These are phyloP conservation scores for Aphidius gifuensis DNA, from an alignment of 1,140 invertebrate species.

Conservation along the genomic window DNA sequence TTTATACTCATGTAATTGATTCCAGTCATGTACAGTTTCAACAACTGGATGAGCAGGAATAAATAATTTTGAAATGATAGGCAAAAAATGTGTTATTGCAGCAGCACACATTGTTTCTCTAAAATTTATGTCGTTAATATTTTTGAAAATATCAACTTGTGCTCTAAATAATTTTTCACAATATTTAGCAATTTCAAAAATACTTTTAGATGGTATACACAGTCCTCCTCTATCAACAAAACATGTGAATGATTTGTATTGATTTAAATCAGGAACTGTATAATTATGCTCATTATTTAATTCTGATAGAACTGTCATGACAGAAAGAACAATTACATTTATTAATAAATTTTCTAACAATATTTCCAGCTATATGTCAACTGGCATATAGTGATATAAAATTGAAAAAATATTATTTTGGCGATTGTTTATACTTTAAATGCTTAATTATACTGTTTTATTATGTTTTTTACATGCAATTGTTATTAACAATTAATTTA, in stretches of 20 bases:
- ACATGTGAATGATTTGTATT: neutral
- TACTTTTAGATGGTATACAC: neutral
- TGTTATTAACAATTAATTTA: too few species aligned
- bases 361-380: constrained; percentile 1
- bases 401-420: too few species aligned
- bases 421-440: too few species aligned
- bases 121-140: neutral
- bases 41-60: neutral
- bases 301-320: neutral
- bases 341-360: neutral
- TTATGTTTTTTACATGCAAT: too few species aligned
- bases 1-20: neutral
- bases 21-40: neutral
- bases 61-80: neutral
- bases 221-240: neutral
- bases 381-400: too few species aligned
- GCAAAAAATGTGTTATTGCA: neutral
- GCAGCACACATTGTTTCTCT: neutral
- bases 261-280: neutral
- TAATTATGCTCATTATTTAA: neutral
- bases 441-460: too few species aligned
- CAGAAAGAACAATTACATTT: constrained; percentile 3
- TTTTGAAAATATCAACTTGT: neutral
- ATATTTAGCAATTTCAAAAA: constrained; percentile 6
- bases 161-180: constrained; percentile 1